Conservation (phyloP, 2,113 vertebrate species). For the Lutjanus erythropterus region DNA sequence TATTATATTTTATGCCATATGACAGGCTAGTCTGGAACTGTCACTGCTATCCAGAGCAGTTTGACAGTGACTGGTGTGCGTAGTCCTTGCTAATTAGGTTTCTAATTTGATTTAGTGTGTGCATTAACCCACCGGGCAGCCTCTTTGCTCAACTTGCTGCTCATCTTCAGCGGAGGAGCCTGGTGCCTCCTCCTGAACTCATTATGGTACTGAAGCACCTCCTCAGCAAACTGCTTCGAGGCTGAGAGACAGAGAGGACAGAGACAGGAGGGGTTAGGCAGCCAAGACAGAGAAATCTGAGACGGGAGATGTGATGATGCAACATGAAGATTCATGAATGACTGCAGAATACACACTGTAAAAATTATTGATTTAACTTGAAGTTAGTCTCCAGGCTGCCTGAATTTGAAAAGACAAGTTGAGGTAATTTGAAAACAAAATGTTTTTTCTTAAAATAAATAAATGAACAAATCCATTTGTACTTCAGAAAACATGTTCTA, state of each 20-base stretch:
- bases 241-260: slow-evolving; percentile 81
- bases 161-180: slow-evolving; percentile 91
- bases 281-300: slow-evolving; percentile 22
- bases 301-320: slow-evolving; percentile 38
- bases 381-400: no score
- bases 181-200: slow-evolving; percentile 93
- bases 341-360: background rate
- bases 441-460: no score
- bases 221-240: slow-evolving; percentile 93
- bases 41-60: slow-evolving; percentile 29
- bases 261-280: slow-evolving; percentile 20
- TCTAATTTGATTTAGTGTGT: slow-evolving; percentile 51
- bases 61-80: slow-evolving; percentile 41
- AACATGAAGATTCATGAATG: slow-evolving; percentile 14
- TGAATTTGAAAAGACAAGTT: no score
- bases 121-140: slow-evolving; percentile 90
- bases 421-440: no score
- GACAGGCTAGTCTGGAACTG: slow-evolving; percentile 34
- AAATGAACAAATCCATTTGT: no score
- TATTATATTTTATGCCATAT: slow-evolving; percentile 23
- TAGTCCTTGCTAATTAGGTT: slow-evolving; percentile 41
- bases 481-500: no score
- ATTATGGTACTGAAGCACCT: slow-evolving; percentile 92
- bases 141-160: slow-evolving; percentile 90
- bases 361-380: no score